phyloP scores from a whole-genome alignment of 2,797 vertebrate species.

The Tapirus indicus region DNA sequence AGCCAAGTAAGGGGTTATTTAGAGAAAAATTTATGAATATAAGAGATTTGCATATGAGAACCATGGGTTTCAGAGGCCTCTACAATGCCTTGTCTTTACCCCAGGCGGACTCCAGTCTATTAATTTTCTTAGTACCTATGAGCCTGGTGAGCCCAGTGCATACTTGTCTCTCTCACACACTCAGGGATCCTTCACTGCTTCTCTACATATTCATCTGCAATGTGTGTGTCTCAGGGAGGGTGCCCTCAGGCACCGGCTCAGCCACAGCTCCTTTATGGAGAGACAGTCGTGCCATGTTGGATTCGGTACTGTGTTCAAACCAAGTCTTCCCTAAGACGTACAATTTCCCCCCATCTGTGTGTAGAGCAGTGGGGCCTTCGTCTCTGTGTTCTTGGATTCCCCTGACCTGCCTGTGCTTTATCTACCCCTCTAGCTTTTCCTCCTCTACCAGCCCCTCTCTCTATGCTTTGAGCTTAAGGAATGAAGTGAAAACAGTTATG shows the following conservation, averaged over 20 bases:
- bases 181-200: neutral
- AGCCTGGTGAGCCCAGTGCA: neutral
- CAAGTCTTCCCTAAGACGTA: neutral
- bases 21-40: neutral
- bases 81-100: neutral
- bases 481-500: neutral
- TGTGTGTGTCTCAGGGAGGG: neutral
- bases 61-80: neutral
- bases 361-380: neutral
- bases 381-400: neutral
- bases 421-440: neutral
- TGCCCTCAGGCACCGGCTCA: neutral
- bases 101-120: neutral
- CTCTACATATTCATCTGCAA: neutral
- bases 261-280: neutral
- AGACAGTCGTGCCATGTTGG: neutral
- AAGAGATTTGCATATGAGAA: neutral
- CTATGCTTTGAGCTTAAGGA: neutral
- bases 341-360: neutral
- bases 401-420: neutral
- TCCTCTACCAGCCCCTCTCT: neutral
- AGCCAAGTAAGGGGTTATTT: neutral
- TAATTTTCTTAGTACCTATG: neutral
- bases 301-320: neutral
- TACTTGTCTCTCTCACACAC: neutral